phyloP scores from a whole-genome alignment of 2,113 vertebrate genomes.

The Galemys pyrenaicus region DNA sequence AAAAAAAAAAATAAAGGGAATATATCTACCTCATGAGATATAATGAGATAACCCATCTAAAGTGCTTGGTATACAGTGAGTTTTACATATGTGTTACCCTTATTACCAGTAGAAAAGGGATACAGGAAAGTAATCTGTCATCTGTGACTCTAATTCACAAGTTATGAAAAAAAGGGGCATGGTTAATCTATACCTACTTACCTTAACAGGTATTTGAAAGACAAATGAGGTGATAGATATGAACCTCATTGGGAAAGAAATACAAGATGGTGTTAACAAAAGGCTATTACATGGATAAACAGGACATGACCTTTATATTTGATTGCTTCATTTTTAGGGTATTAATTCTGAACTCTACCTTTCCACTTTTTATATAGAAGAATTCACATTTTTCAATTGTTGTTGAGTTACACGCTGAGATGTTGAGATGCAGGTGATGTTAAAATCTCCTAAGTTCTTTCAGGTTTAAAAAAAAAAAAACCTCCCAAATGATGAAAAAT shows the following conservation, averaged over 20 bases:
- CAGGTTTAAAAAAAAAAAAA: not conserved
- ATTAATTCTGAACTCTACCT: not conserved
- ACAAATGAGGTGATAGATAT: conserved; percentile 3
- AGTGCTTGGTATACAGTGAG: not conserved
- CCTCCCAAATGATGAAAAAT: not conserved
- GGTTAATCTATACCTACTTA: not conserved
- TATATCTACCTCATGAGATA: not conserved
- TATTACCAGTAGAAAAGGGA: not conserved
- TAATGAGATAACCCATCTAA: not conserved
- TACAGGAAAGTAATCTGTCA: conserved; percentile 1
- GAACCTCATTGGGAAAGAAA: conserved; percentile 29
- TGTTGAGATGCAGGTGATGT: conserved; percentile 7
- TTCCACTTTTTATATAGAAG: conserved; percentile 13
- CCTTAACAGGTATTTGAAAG: conserved; percentile 12
- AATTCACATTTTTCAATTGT: conserved; percentile 8
- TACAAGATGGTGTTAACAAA: conserved; percentile 1
- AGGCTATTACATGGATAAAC: conserved; percentile 7
- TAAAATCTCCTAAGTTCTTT: conserved; percentile 31
- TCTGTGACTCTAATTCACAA: conserved; percentile 9
- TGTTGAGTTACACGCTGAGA: not conserved
- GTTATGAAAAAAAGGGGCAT: not conserved
- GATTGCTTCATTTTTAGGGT: not conserved
- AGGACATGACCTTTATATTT: not conserved
- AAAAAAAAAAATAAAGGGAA: not conserved
- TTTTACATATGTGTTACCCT: not conserved